Evolutionary conservation across 2,888 invertebrate genomes (phyloP), one percentile per base, ranked within the genome.

Genomic region (Fragum whitleyi): DNA sequence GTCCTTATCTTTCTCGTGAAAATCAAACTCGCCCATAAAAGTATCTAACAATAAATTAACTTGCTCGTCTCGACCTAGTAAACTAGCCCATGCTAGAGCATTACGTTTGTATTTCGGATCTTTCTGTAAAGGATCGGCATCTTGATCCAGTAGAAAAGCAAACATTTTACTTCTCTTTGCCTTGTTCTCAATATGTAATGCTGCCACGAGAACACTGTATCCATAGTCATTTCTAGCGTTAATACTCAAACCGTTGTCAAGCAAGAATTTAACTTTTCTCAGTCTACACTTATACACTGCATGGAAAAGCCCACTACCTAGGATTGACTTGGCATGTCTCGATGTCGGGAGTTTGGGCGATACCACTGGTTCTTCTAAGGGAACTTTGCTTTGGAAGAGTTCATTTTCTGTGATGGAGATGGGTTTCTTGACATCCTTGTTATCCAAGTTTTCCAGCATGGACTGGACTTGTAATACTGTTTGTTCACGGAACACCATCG

Each of bases 11-110:
- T 81, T 84, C 7, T 90, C 88, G 0, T 82, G 67, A 19, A 92
- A 87, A 71, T 92, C 86, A n/a, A 92, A 80, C 69, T 92, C 92
- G 7, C 92, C 91, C 55, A 86, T 85, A 26, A 87, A 86, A 2
- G 85, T 85, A 7, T 90, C 87, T 39, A 93, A 76, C 3, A 93
- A 68, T 21, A 85, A 32, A 26, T 81, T 62, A 6, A 88, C 87
- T 80, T 92, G 87, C 29, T 86, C 83, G 11, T 59, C 61, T 26
- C 91, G 77, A 0, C 90, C 89, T 23, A 92, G 83, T 7, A 86
- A 47, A 62, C 88, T 87, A 1, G 91, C 90, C 92, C 93, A 93
- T 0, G 87, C 83, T 42, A 93, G 73, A 2, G 89, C 89, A 32
- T 86, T 87, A 21, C 92, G 81, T 57, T 87, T 83, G 32, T 88